Evolutionary conservation across 2,888 invertebrate genomes (phyloP).

Genomic region (Ormia ochracea): DNA sequence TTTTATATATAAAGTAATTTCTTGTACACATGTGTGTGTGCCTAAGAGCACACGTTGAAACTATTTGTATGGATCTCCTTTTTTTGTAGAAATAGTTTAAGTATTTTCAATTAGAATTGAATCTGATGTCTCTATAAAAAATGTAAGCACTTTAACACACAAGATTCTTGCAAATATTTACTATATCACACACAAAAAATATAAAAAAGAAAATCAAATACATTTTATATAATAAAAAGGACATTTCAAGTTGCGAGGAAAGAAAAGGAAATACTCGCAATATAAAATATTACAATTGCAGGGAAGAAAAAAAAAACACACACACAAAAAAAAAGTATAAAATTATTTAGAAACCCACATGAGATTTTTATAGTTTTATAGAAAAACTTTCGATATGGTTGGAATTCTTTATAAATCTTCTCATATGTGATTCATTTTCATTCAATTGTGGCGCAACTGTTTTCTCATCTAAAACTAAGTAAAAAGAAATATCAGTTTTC

Average conservation of each 20-base stretch:
- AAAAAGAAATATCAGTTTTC: constrained; percentile 14
- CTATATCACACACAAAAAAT: too few relatives aligned
- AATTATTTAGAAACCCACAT: constrained; percentile 15
- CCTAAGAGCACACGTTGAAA: too few relatives aligned
- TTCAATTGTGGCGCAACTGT: neutral
- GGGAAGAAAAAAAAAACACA: neutral
- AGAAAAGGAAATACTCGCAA: too few relatives aligned
- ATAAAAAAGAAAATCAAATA: neutral
- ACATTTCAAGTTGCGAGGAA: neutral
- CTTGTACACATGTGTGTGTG: too few relatives aligned
- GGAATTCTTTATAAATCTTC: neutral
- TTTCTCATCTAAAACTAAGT: neutral
- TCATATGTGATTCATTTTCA: neutral
- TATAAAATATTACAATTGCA: neutral
- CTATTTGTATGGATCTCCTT: too few relatives aligned
- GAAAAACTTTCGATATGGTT: constrained; percentile 22
- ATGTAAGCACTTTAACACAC: too few relatives aligned
- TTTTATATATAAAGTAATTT: too few relatives aligned
- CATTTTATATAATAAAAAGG: neutral
- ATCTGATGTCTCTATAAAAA: too few relatives aligned
- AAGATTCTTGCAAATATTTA: too few relatives aligned
- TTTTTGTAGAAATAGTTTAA: too few relatives aligned
- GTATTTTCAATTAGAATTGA: too few relatives aligned
- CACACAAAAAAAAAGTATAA: neutral
- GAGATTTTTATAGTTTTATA: constrained; percentile 13